phyloP scores from a whole-genome alignment of 2,797 vertebrate genomes.

The Pithecia hirsuta region DNA sequence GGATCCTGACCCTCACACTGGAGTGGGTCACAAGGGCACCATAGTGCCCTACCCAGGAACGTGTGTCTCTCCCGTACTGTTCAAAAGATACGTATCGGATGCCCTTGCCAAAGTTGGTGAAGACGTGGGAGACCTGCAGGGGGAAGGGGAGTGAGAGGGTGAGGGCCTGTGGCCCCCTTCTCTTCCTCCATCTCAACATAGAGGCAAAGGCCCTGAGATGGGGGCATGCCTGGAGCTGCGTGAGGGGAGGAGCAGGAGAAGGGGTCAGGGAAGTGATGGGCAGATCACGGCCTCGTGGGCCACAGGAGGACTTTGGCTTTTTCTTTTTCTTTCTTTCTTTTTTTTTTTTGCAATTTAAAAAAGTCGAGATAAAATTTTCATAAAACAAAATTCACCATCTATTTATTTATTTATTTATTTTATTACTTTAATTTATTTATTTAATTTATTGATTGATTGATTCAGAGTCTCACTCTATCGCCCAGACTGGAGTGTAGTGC shows the following conservation, averaged over 20 bases:
- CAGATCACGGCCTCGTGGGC: neutral
- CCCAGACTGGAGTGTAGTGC: neutral
- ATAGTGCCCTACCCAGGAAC: conserved; percentile 76
- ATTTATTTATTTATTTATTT: neutral
- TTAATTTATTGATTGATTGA: no score
- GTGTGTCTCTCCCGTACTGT: conserved; percentile 70
- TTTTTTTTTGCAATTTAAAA: neutral
- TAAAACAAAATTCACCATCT: neutral
- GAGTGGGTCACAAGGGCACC: conserved; percentile 77
- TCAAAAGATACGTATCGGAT: conserved; percentile 76
- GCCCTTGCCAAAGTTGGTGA: conserved; percentile 75
- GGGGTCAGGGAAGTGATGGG: neutral
- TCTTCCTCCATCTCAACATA: no score
- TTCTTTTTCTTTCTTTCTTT: neutral
- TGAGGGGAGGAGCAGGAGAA: neutral
- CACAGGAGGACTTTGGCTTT: neutral
- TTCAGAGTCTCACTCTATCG: neutral
- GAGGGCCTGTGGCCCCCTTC: neutral
- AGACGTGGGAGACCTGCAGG: conserved; percentile 74
- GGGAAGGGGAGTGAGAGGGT: neutral
- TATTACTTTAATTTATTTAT: no score
- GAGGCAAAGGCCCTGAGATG: neutral
- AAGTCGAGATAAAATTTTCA: neutral
- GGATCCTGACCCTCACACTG: conserved; percentile 61
- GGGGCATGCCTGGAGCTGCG: neutral